Conservation (phyloP, 2,888 invertebrate species). For the Cosmopolites sordidus region DNA sequence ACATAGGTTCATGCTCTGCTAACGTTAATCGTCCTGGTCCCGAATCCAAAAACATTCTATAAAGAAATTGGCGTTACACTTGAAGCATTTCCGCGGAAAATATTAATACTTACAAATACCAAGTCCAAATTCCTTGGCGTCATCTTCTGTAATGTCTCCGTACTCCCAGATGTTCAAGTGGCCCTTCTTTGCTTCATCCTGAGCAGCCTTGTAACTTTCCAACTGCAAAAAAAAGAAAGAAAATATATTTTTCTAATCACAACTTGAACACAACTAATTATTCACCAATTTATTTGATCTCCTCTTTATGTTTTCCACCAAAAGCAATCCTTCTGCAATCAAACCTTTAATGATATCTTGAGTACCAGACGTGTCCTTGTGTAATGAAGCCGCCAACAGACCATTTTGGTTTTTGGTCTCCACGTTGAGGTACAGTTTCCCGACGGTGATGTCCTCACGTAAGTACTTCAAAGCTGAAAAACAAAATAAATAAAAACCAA, state of each 20-base stretch:
- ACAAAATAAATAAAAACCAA: too few species aligned
- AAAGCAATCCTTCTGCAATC: conserved; percentile 78
- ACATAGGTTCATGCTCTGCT: conserved; percentile 28
- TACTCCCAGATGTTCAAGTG: conserved; percentile 95
- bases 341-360: conserved; percentile 73
- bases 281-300: conserved; percentile 67
- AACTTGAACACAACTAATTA: neutral
- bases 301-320: conserved; percentile 72
- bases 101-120: conserved; percentile 35
- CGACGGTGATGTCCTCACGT: conserved; percentile 62
- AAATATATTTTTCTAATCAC: neutral
- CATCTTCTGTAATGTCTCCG: conserved; percentile 96
- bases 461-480: conserved; percentile 44
- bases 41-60: conserved; percentile 8
- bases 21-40: conserved; percentile 27
- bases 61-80: too few species aligned
- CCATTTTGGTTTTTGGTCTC: conserved; percentile 63
- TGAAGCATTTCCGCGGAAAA: too few species aligned
- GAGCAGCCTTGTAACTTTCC: conserved; percentile 77
- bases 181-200: conserved; percentile 79
- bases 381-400: conserved; percentile 56
- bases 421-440: conserved; percentile 75
- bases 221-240: conserved; percentile 48
- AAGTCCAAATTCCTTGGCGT: conserved; percentile 69
- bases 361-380: conserved; percentile 53